Base-by-base conservation (phyloP, 2,113 vertebrate species). In the Menidia beryllina region DNA sequence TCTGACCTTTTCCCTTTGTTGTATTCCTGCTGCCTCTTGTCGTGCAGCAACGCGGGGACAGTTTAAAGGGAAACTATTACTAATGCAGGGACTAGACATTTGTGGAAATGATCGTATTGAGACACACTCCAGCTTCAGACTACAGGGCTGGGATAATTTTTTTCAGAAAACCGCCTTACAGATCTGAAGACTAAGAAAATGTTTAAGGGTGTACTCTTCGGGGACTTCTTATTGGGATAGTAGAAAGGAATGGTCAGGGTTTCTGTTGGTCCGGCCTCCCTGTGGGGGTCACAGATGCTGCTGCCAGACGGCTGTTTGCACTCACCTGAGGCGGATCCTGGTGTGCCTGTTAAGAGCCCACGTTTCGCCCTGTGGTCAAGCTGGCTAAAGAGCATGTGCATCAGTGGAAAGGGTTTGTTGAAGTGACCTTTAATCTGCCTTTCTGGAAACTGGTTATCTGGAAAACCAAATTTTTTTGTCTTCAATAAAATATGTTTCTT, bases 1-100 rank as follows among this genome's bases (percentile, higher is more conserved):
- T 88, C 66, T 85, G 89, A 87, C 86, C 87, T 88, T 88, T 82
- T 81, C 64, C 38, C 56, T 64, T 43, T 69, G 69, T 75, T 75
- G 71, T 83, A 69, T 78, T 78, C 77, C 82, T 80, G 61, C 55
- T 65, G 75, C 72, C 62, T 75, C 77, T 52, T 57, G 52, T 27
- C 30, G n/a, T 13, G 61, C 34, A 0, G 43, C 24, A 54, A 70
- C 38, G 20, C 60, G 56, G 27, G 58, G 24, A 19, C 2, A 10
- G 56, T 57, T 43, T 48, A 38, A 26, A 71, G 45, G 43, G 12
- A 20, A 45, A 11, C 47, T 67, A 19, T 56, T 21, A 9, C 23
- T 55, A 43, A 27, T 36, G 2, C 23, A 30, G 9, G 12, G 10
- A 12, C 19, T 10, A 13, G 26, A 56, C 27, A 69, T 55, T 38